These are phyloP conservation scores for Hydrolagus colliei DNA, from an alignment of 2,797 vertebrate genomes.

Conservation along the genomic window DNA sequence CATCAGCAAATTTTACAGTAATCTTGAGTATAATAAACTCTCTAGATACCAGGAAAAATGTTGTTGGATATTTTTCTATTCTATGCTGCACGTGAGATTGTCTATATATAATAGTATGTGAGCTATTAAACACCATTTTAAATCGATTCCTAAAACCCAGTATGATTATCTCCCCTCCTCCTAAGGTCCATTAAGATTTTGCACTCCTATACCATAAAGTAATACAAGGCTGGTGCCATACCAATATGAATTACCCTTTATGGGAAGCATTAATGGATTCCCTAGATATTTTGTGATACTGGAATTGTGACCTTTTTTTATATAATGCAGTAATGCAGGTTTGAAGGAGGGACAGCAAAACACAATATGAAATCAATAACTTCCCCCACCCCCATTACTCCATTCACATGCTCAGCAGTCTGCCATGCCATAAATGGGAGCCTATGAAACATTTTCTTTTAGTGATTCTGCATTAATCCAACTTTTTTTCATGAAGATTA, in stretches of 20 bases:
- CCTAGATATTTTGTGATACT: background rate
- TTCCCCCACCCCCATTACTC: slow-evolving; percentile 51
- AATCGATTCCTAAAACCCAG: slow-evolving; percentile 1
- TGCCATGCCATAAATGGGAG: background rate
- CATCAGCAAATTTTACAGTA: background rate
- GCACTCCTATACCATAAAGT: background rate
- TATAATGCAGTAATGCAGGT: background rate
- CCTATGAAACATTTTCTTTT: background rate
- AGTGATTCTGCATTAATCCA: background rate
- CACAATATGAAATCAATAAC: slow-evolving; percentile 58
- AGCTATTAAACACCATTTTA: background rate
- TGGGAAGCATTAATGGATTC: slow-evolving; percentile 18
- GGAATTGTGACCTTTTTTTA: slow-evolving; percentile 1
- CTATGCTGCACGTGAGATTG: background rate
- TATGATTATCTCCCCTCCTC: background rate
- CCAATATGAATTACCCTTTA: slow-evolving; percentile 4
- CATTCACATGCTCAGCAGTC: slow-evolving; percentile 52
- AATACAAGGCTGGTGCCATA: slow-evolving; percentile 22
- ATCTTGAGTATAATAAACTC: background rate
- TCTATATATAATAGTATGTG: background rate
- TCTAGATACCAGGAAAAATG: background rate
- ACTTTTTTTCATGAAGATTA: background rate
- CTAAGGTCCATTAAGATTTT: slow-evolving; percentile 1
- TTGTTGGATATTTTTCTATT: background rate
- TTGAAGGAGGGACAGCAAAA: background rate